Conservation (phyloP, 2,797 vertebrate species). For the Xerus rutilus region DNA sequence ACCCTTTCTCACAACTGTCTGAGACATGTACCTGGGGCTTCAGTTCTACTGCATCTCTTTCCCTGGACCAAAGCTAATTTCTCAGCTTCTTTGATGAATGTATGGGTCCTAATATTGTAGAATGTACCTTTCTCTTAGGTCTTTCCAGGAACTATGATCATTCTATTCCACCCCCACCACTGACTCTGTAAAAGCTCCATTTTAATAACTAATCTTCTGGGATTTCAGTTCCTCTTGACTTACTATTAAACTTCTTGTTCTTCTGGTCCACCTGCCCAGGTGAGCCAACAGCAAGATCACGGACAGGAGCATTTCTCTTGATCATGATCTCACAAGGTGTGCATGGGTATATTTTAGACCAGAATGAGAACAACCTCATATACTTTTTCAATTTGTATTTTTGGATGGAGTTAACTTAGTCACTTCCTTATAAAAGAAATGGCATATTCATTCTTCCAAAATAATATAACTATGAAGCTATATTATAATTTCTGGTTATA, state of each 20-base stretch:
- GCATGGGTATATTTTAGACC: neutral
- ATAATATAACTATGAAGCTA: neutral
- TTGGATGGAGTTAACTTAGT: neutral
- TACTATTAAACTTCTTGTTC: neutral
- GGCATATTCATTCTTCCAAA: conserved; percentile 25
- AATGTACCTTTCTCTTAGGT: neutral
- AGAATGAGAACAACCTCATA: neutral
- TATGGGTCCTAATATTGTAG: accelerated
- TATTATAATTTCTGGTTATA: conserved; percentile 59
- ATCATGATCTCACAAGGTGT: neutral
- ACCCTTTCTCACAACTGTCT: neutral
- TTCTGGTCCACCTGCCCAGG: neutral
- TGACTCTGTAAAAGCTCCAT: neutral
- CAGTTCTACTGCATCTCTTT: neutral
- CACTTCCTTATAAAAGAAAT: neutral
- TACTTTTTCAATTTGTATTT: neutral
- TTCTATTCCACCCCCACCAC: too few relatives aligned
- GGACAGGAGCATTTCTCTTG: neutral
- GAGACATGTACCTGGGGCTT: neutral
- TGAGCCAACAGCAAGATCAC: neutral
- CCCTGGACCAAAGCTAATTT: neutral
- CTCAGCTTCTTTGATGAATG: neutral
- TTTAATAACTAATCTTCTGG: neutral
- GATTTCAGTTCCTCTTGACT: neutral
- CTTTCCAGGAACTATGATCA: neutral